Evolutionary conservation across 2,113 vertebrate genomes (phyloP).

Genomic region (Thamnaconus septentrionalis): DNA sequence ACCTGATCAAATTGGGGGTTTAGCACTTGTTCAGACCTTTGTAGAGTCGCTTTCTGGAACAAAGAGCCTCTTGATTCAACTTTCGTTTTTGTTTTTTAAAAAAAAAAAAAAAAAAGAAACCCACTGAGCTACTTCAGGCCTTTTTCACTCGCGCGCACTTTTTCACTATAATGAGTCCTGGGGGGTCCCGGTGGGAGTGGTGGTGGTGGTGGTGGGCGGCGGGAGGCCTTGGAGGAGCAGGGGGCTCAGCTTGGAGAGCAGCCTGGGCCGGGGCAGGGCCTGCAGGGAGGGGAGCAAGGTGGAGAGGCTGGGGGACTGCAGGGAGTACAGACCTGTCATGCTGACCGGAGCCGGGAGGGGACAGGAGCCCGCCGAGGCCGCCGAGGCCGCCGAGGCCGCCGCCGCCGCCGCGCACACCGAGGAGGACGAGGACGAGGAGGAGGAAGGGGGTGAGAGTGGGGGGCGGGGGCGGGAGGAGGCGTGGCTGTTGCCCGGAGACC

Average conservation of each 20-base stretch:
- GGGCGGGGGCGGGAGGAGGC: slow-evolving; percentile 56
- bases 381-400: slow-evolving; percentile 63
- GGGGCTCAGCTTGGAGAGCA: slow-evolving; percentile 73
- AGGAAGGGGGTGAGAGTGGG: slow-evolving; percentile 56
- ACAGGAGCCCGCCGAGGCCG: slow-evolving; percentile 69
- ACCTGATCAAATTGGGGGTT: neutral
- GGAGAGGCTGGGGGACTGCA: slow-evolving; percentile 68
- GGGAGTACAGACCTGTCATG: slow-evolving; percentile 85
- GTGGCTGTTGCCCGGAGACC: slow-evolving; percentile 75
- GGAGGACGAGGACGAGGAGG: slow-evolving; percentile 71
- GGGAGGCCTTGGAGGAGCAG: slow-evolving; percentile 66
- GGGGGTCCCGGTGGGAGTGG: slow-evolving; percentile 51
- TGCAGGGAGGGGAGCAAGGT: slow-evolving; percentile 73
- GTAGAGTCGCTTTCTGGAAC: slow-evolving; percentile 9
- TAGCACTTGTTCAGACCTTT: slow-evolving; percentile 9
- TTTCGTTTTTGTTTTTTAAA: too few species aligned
- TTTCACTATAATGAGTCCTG: slow-evolving; percentile 64
- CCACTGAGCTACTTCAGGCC: too few species aligned
- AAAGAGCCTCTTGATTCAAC: slow-evolving; percentile 2
- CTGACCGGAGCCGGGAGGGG: slow-evolving; percentile 77
- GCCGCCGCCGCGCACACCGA: slow-evolving; percentile 66
- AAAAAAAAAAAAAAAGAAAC: neutral
- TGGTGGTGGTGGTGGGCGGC: slow-evolving; percentile 30
- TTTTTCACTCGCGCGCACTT: too few species aligned
- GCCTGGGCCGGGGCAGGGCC: slow-evolving; percentile 58